Conservation (phyloP, 2,888 invertebrate species). For the Xanthorhoe designata region DNA sequence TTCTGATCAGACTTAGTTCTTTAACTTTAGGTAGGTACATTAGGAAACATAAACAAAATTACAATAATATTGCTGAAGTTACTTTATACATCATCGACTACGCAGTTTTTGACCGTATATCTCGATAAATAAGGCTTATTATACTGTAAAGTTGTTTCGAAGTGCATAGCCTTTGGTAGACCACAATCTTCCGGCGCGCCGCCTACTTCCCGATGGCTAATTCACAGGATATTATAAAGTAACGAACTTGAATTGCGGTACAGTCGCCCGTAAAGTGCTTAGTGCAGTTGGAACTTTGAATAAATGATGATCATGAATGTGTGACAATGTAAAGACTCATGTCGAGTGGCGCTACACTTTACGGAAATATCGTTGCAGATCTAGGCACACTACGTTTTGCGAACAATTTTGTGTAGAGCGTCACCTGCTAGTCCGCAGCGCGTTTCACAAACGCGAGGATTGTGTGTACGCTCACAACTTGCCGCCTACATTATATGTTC, state of each 20-base stretch:
- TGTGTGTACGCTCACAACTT: too few species aligned
- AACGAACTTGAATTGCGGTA: constrained; percentile 19
- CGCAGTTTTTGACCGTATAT: neutral
- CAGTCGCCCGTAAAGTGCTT: constrained; percentile 4
- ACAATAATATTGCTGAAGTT: neutral
- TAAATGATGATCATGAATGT: too few species aligned
- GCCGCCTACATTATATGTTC: too few species aligned
- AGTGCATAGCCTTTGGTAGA: constrained; percentile 4
- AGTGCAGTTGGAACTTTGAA: neutral
- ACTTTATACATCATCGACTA: neutral
- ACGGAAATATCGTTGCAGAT: too few species aligned
- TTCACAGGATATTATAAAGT: constrained; percentile 30
- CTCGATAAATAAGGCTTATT: neutral
- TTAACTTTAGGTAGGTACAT: too few species aligned
- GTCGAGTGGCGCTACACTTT: too few species aligned
- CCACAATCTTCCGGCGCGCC: constrained; percentile 21
- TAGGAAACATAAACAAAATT: neutral
- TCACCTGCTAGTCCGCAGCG: too few species aligned
- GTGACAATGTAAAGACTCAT: too few species aligned
- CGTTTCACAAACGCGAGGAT: too few species aligned
- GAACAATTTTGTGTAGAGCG: too few species aligned
- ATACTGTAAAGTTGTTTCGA: neutral
- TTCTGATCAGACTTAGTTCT: too few species aligned
- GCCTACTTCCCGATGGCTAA: constrained; percentile 24
- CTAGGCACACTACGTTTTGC: too few species aligned